Percentiles rank a stretch among this genome's conserved stretches.
These are phyloP conservation scores for Chondrilla cf. caribensis DNA, from an alignment of 37 sponge, comb jelly and placozoan genomes.

Conservation along the genomic window DNA sequence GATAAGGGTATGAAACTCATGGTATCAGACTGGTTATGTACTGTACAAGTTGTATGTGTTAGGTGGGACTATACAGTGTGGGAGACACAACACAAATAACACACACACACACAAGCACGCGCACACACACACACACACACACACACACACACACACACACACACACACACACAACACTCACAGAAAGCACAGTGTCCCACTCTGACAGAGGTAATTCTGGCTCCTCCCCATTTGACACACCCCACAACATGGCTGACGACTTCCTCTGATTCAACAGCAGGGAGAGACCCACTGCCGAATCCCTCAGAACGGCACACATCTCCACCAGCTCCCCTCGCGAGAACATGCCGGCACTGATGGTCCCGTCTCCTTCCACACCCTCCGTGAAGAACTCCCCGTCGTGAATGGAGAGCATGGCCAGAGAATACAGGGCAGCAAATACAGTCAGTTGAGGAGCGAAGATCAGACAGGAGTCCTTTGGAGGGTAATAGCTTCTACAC, in stretches of 20 bases:
- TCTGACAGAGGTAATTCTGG: background rate
- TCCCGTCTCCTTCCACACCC: background rate
- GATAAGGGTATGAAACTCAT: background rate
- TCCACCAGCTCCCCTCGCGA: conserved; percentile 26
- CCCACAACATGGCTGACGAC: conserved; percentile 1
- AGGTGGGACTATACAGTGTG: too few relatives aligned
- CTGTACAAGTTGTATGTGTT: background rate
- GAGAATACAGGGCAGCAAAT: conserved; percentile 46
- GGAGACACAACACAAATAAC: background rate
- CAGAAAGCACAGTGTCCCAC: background rate
- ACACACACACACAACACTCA: background rate
- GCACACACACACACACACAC: conserved; percentile 4
- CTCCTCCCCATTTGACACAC: background rate
- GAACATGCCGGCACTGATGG: conserved; percentile 26
- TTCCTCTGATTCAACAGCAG: background rate
- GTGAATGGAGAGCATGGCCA: conserved; percentile 67
- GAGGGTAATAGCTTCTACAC: background rate
- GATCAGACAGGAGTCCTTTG: background rate
- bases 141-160: conserved; percentile 9
- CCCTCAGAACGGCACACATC: conserved; percentile 38
- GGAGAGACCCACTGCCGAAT: conserved; percentile 39
- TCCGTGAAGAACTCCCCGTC: conserved; percentile 62
- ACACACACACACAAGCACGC: background rate
- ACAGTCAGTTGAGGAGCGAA: conserved; percentile 42
- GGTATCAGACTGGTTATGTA: background rate